Evolutionary conservation across 2,888 invertebrate species (phyloP).

Genomic region (Melangyna quadrimaculata): DNA sequence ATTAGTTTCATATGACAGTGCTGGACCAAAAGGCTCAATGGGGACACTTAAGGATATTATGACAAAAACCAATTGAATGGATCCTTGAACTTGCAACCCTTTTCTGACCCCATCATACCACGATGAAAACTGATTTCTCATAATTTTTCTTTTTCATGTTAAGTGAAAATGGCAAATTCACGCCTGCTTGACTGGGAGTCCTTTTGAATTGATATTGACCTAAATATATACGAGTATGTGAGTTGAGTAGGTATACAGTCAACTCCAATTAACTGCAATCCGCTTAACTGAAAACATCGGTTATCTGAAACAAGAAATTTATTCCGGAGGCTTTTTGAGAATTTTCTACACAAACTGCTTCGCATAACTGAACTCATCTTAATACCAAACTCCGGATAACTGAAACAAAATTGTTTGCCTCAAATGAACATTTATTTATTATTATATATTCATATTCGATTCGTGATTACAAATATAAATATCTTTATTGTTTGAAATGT

Average conservation of each 20-base stretch:
- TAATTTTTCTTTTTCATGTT: neutral
- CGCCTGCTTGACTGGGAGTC: slow-evolving; percentile 43
- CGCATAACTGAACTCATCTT: too few relatives aligned
- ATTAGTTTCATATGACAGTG: slow-evolving; percentile 45
- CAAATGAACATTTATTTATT: too few relatives aligned
- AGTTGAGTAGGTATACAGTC: neutral
- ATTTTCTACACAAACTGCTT: too few relatives aligned
- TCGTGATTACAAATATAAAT: too few relatives aligned
- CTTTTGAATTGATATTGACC: neutral
- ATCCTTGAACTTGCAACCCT: slow-evolving; percentile 55
- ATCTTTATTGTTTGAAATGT: too few relatives aligned
- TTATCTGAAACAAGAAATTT: too few relatives aligned
- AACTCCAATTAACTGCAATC: too few relatives aligned
- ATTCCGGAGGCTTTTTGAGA: too few relatives aligned
- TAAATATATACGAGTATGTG: neutral
- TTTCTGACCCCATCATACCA: neutral
- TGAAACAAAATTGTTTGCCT: too few relatives aligned
- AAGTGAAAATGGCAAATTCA: slow-evolving; percentile 31
- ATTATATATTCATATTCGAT: too few relatives aligned
- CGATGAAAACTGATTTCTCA: neutral
- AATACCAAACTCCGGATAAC: too few relatives aligned
- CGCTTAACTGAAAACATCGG: too few relatives aligned
- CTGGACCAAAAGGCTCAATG: slow-evolving; percentile 11
- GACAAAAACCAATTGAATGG: slow-evolving; percentile 25
- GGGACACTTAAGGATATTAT: neutral